These are phyloP conservation scores for Xanthia icteritia DNA, from an alignment of 2,888 invertebrate genomes.

Conservation along the genomic window DNA sequence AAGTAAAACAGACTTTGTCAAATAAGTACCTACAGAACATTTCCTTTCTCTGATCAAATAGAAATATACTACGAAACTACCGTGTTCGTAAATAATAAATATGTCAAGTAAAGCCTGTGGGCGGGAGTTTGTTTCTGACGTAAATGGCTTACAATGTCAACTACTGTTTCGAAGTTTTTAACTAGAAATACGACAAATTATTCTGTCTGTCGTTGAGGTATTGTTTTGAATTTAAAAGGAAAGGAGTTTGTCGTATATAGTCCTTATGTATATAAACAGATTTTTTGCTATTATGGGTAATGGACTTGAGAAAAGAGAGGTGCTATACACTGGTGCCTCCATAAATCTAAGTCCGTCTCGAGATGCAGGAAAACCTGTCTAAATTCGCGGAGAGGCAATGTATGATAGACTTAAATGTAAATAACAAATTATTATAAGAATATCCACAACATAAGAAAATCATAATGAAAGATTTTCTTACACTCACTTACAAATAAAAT, in stretches of 20 bases:
- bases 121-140: slow-evolving; percentile 42
- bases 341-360: no score
- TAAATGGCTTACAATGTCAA: slow-evolving; percentile 53
- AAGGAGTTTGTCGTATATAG: not conserved
- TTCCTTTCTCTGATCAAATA: slow-evolving; percentile 26
- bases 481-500: no score
- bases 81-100: slow-evolving; percentile 57
- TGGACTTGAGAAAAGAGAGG: no score
- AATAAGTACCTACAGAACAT: not conserved
- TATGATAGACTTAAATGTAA: no score
- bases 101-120: slow-evolving; percentile 45
- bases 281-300: not conserved
- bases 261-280: not conserved
- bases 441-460: no score
- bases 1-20: not conserved
- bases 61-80: slow-evolving; percentile 34
- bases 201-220: slow-evolving; percentile 14
- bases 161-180: slow-evolving; percentile 45
- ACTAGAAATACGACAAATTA: slow-evolving; percentile 8
- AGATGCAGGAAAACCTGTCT: no score
- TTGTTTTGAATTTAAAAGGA: slow-evolving; percentile 8
- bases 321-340: no score
- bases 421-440: no score
- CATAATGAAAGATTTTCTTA: no score
- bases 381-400: no score